Evolutionary conservation across 1,140 invertebrate species (phyloP).

Genomic region (Anastatus disparis): DNA sequence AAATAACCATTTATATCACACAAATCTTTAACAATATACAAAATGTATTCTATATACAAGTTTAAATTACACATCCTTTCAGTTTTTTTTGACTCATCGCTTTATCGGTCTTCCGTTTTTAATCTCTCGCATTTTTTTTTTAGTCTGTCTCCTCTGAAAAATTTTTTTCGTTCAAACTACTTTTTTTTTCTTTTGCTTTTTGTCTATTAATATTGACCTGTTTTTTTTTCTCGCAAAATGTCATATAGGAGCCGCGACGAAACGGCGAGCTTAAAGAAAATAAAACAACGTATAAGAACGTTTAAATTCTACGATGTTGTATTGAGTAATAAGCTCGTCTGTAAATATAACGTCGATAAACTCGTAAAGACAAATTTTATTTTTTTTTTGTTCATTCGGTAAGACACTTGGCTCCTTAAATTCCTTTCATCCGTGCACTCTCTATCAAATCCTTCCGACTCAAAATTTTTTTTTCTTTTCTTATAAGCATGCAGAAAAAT

Average conservation of each 20-base stretch:
- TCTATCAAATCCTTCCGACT: not conserved
- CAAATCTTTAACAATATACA: slow-evolving; percentile 70
- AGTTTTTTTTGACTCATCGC: slow-evolving; percentile 43
- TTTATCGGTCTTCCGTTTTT: slow-evolving; percentile 31
- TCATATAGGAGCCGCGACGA: not conserved
- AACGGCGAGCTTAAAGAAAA: not conserved
- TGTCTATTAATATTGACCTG: slow-evolving; percentile 17
- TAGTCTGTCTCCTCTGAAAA: not conserved
- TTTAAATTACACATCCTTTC: slow-evolving; percentile 65
- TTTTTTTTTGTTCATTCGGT: slow-evolving; percentile 28
- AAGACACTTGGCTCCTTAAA: slow-evolving; percentile 36
- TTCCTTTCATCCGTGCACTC: not conserved
- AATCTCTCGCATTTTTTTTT: no score
- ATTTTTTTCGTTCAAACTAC: slow-evolving; percentile 17
- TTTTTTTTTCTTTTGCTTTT: not conserved
- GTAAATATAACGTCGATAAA: not conserved
- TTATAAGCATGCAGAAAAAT: slow-evolving; percentile 38
- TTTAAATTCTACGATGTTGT: no score
- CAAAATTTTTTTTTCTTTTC: no score
- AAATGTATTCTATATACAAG: slow-evolving; percentile 67
- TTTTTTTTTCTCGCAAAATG: slow-evolving; percentile 3
- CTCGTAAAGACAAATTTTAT: no score
- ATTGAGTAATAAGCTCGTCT: not conserved
- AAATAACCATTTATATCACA: slow-evolving; percentile 69
- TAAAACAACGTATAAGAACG: no score